phyloP scores from a whole-genome alignment of 1,140 invertebrate genomes.

The Dinoponera quadriceps region DNA sequence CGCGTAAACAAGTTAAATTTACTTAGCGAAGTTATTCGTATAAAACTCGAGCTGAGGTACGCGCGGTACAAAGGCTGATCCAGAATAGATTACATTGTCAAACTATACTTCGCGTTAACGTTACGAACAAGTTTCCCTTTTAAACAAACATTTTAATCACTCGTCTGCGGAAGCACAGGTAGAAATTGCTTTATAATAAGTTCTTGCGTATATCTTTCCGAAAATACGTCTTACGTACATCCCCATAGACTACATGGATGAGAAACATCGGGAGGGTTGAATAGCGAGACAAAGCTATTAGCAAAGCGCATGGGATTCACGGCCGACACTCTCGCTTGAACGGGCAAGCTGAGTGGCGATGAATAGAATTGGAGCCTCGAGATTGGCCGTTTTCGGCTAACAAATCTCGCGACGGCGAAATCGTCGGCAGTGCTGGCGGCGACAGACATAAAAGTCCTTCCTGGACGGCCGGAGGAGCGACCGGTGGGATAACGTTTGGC shows the following conservation, averaged over 20 bases:
- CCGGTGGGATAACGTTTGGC: constrained; percentile 72
- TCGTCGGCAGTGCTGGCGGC: constrained; percentile 24
- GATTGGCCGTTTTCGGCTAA: constrained; percentile 41
- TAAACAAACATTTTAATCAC: no score
- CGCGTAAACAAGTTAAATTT: constrained; percentile 35
- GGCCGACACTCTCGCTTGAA: background rate
- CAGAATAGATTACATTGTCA: constrained; percentile 7
- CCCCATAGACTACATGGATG: no score
- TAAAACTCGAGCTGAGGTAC: constrained; percentile 15
- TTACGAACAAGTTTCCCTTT: no score
- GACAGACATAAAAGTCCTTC: constrained; percentile 65
- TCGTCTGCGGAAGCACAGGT: no score
- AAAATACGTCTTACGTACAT: no score
- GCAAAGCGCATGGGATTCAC: background rate
- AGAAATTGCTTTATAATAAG: no score
- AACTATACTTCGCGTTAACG: background rate
- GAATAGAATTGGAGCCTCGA: constrained; percentile 29
- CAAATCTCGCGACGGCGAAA: constrained; percentile 45
- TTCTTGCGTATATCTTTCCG: no score
- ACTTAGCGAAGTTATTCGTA: constrained; percentile 22
- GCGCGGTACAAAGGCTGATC: background rate
- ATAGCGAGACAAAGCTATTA: background rate
- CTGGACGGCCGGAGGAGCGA: constrained; percentile 51
- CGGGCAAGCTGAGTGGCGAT: background rate
- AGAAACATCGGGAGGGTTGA: no score